Evolutionary conservation across 2,113 vertebrate species (phyloP), one percentile per base, ranked within the genome.

Genomic region (Eulemur rufifrons): DNA sequence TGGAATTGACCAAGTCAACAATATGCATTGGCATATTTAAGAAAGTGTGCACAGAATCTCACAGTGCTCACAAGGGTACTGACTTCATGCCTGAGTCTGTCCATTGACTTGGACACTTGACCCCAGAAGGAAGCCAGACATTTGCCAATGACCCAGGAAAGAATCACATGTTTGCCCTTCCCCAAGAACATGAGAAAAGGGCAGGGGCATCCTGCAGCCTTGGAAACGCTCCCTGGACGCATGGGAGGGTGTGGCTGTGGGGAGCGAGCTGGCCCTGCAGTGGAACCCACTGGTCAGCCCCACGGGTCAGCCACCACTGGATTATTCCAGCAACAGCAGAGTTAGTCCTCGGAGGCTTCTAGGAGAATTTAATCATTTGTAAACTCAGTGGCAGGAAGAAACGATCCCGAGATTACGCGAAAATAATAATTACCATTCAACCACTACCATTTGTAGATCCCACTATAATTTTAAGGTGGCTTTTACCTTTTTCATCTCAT

Each of bases 1-100:
- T 0, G 27, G 7, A 39, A 3, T 0, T 7, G 45, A 20, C 21
- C n/a, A 9, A 20, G 37, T 11, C 17, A 8, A 4, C 42, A 0
- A 2, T 0, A 8, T 0, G 0, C 50, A 13, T 0, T 3, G 8
- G 4, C 25, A 1, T 23, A 0, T 10, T 29, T 45, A 32, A 59
- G 66, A 81, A 47, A 5, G 5, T 1, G 6, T 14, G 39, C 56
- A 18, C n/a, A 71, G 63, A 27, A 13, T 37, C 52, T 7, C 56
- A 27, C 0, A 0, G 3, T 6, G 34, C 18, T 86, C 39, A 12
- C 56, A 14, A 1, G 21, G 5, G 27, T 27, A 37, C 7, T 8
- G 80, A 20, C 86, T 8, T 83, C 56, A 3, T 47, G 80, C 5
- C 86, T 25, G 18, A 0, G 1, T 5, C 34, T 3, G 25, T 32